Base-by-base conservation (phyloP, 2,888 invertebrate genomes). In the Pheosia gnoma region DNA sequence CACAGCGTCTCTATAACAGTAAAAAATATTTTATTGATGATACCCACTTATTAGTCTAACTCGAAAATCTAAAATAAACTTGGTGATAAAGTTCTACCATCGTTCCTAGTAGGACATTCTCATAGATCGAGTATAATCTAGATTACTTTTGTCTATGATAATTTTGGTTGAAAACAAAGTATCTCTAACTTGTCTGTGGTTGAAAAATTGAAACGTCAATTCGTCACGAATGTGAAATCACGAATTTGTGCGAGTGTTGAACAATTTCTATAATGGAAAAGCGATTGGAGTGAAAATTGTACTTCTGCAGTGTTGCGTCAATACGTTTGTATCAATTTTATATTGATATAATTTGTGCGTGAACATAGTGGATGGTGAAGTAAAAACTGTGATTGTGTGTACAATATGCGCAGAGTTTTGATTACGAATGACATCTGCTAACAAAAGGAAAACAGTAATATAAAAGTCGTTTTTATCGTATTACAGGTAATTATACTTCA, bases 341-440 rank as follows among this genome's bases (percentile, higher is more conserved):
- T 64, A 71, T 76, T 74, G 71, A 74, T 62, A 75, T 70, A 76
- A 65, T 54, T 67, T 59, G 54, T 78, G 78, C 84, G 80, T 79
- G 74, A 71, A 78, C 72, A 77, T 81, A 79, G 68, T 74, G 81
- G 83, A 81, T 73, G 80, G 47, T 52, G 39, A 55, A 56, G 25
- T 6, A 56, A 83, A 85, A 83, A 82, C 80, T 83, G 84, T 79
- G 81, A 83, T 84, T 82, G 80, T 81, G 88, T 87, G 83, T 87
- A 88, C 90, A 91, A 87, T 90, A 91, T 92, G 92, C 90, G 89
- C 84, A 85, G 84, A 86, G 86, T 87, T 90, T 89, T 91, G 88
- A 90, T 89, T 90, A 89, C 91, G 87, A 86, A 89, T 91, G 92
- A 90, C 90, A 89, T 90, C 88, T 90, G 86, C 75, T 87, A 90